Percentiles rank a stretch among this genome's conserved stretches.
Conservation (phyloP, 1,140 invertebrate genomes). For the Scaptomyza graminum region DNA sequence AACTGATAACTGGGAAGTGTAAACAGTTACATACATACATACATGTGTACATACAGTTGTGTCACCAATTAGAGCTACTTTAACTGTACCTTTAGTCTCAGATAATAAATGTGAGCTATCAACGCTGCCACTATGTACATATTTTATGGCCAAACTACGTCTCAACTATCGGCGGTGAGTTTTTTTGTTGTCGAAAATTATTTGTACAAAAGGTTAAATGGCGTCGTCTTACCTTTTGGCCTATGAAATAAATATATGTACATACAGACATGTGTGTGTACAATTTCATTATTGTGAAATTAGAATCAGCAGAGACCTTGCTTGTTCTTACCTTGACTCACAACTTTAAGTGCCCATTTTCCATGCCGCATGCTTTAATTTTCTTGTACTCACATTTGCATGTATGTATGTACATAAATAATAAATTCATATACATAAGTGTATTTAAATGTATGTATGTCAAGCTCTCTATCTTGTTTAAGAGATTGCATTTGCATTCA, state of each 20-base stretch:
- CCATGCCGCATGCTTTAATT: too few relatives aligned
- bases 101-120: conserved; percentile 43
- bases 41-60: neutral
- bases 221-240: conserved; percentile 28
- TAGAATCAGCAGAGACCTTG: conserved; percentile 21
- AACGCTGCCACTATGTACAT: conserved; percentile 33
- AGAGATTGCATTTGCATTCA: conserved; percentile 6
- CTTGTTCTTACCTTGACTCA: conserved; percentile 30
- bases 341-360: neutral
- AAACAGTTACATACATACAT: neutral
- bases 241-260: neutral
- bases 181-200: neutral
- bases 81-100: conserved; percentile 31
- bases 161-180: conserved; percentile 6
- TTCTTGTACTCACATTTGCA: too few relatives aligned
- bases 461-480: conserved; percentile 1
- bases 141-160: conserved; percentile 25
- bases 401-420: neutral
- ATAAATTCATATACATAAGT: neutral
- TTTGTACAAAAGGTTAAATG: conserved; percentile 41
- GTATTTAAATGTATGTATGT: conserved; percentile 1
- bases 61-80: conserved; percentile 19
- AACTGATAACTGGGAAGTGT: conserved; percentile 27
- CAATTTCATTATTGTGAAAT: conserved; percentile 8
- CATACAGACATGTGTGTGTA: neutral